phyloP scores from a whole-genome alignment of 92 coral and sea anemone genomes.

The Palythoa grandiflora region DNA sequence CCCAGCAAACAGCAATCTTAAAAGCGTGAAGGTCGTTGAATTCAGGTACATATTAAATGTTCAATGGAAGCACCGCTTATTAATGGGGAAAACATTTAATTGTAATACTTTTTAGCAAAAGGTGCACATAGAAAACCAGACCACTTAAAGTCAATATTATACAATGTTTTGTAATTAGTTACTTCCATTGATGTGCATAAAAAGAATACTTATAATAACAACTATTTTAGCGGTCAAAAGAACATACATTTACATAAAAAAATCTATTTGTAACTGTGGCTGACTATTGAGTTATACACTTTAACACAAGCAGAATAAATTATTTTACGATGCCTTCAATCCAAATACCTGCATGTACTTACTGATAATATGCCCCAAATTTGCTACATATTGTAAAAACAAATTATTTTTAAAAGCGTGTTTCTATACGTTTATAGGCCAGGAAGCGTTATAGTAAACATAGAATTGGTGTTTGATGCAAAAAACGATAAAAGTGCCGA shows the following conservation, averaged over 20 bases:
- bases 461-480: not conserved
- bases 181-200: no score
- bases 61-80: no score
- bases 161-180: no score
- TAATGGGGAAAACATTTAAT: not conserved
- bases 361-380: not conserved
- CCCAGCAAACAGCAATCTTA: not conserved
- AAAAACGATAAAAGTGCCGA: not conserved
- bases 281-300: not conserved
- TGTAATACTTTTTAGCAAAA: not conserved
- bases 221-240: no score
- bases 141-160: no score
- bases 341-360: not conserved
- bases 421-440: not conserved
- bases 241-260: no score
- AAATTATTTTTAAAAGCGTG: not conserved
- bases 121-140: no score
- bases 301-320: not conserved
- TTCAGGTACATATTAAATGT: conserved; percentile 6
- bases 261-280: not conserved
- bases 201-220: no score
- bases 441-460: conserved; percentile 21
- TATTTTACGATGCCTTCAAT: not conserved
- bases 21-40: not conserved
- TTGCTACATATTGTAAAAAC: not conserved